Percentiles rank a stretch among this genome's conserved stretches.
Evolutionary conservation across 2,888 invertebrate genomes (phyloP).

Genomic region (Urechis unicinctus): DNA sequence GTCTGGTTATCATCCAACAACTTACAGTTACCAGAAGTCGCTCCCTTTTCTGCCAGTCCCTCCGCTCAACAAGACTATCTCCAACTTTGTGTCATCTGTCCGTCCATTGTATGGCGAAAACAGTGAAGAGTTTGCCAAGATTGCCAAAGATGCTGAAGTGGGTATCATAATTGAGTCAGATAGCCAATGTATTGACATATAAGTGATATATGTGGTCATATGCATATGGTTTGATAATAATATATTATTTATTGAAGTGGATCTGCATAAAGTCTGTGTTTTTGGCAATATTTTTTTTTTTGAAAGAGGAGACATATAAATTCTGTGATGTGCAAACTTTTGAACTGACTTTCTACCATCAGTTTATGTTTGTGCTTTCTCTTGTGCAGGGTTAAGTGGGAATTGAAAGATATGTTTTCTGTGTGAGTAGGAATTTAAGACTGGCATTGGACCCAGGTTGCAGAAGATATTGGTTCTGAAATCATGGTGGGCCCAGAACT

Average conservation of each 20-base stretch:
- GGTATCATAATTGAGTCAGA: too few species aligned
- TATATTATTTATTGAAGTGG: too few species aligned
- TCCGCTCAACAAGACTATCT: constrained; percentile 32
- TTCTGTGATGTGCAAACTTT: too few species aligned
- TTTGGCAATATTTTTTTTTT: too few species aligned
- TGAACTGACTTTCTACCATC: too few species aligned
- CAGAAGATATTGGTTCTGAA: constrained; percentile 51
- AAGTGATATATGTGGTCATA: too few species aligned
- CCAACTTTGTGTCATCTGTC: constrained; percentile 48
- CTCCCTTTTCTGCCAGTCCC: constrained; percentile 41
- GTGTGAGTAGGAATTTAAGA: constrained; percentile 45
- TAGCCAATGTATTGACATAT: too few species aligned
- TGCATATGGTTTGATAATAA: too few species aligned
- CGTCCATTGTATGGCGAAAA: constrained; percentile 48
- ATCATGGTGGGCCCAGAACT: constrained; percentile 54
- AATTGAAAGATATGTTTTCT: background rate
- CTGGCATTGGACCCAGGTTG: constrained; percentile 47
- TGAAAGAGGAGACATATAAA: too few species aligned
- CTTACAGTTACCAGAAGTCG: constrained; percentile 41
- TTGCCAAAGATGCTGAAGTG: constrained; percentile 43
- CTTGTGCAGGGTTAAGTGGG: background rate
- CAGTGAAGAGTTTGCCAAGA: constrained; percentile 38
- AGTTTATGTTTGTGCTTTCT: too few species aligned
- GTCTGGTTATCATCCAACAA: constrained; percentile 34
- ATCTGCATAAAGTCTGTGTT: too few species aligned